Evolutionary conservation across 2,888 invertebrate species (phyloP).

Genomic region (Epirrita christyi): DNA sequence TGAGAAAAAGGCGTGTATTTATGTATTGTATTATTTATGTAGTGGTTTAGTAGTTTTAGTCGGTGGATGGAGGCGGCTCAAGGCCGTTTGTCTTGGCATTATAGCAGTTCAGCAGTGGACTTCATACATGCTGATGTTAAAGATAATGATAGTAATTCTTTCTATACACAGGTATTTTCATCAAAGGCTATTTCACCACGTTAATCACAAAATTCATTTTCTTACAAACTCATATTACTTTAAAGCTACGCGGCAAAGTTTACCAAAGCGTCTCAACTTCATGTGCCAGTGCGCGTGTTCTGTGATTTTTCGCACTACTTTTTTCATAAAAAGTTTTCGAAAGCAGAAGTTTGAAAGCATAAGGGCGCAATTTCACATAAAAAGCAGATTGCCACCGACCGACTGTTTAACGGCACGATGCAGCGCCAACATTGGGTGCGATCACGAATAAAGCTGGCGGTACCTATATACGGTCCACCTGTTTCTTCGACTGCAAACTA

Average conservation of each 20-base stretch:
- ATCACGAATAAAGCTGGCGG: no score
- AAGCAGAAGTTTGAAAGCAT: constrained; percentile 31
- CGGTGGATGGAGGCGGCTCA: no score
- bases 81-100: no score
- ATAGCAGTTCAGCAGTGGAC: no score
- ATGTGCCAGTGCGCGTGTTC: constrained; percentile 26
- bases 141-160: not conserved
- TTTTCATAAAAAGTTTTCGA: constrained; percentile 43
- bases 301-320: constrained; percentile 39
- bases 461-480: no score
- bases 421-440: not conserved
- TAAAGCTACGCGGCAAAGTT: constrained; percentile 19
- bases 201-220: constrained; percentile 19
- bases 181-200: constrained; percentile 8
- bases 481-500: no score
- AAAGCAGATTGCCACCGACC: constrained; percentile 1
- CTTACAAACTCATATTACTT: constrained; percentile 20
- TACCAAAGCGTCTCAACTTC: constrained; percentile 14
- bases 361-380: not conserved
- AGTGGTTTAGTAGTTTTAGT: no score
- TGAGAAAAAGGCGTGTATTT: no score
- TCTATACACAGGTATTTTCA: constrained; percentile 5
- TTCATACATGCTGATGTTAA: no score
- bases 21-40: no score
- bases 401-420: not conserved